A percentile compares a stretch with the other conserved stretches of the same genome.
Evolutionary conservation across 53 echinoderm and acorn worm species (phyloP).

Genomic region (Patiria pectinifera): DNA sequence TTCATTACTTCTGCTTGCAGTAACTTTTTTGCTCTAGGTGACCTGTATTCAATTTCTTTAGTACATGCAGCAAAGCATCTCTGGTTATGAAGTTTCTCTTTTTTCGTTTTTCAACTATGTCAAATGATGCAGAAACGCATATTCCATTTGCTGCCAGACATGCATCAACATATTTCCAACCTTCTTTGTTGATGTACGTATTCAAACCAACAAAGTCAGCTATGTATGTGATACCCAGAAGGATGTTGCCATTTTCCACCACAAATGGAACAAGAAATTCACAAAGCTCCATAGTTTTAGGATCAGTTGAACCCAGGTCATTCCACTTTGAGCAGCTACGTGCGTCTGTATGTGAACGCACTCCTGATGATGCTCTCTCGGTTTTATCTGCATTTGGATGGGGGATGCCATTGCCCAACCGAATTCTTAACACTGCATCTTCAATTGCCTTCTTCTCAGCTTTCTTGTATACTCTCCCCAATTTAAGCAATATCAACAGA

Average conservation of each 20-base stretch:
- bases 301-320: not conserved
- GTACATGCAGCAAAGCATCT: slow-evolving; percentile 16
- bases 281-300: not conserved
- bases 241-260: not conserved
- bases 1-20: not conserved
- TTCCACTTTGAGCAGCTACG: not conserved
- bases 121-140: slow-evolving; percentile 15
- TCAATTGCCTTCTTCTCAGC: slow-evolving; percentile 24
- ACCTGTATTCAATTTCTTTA: slow-evolving; percentile 11
- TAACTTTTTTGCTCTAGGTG: not conserved
- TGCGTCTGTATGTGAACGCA: not conserved
- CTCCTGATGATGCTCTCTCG: not conserved
- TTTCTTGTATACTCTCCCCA: slow-evolving; percentile 12
- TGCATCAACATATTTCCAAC: slow-evolving; percentile 29
- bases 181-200: slow-evolving; percentile 19
- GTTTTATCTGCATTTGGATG: not conserved
- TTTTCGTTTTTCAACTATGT: slow-evolving; percentile 15
- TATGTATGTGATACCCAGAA: not conserved
- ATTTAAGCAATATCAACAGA: slow-evolving; percentile 4
- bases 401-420: not conserved
- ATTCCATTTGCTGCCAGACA: not conserved
- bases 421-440: slow-evolving; percentile 2
- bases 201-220: slow-evolving; percentile 4
- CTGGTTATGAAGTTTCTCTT: slow-evolving; percentile 16
- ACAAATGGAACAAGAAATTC: slow-evolving; percentile 8